Conservation (phyloP, 2,113 vertebrate species). For the Hirundichthys speculiger region DNA sequence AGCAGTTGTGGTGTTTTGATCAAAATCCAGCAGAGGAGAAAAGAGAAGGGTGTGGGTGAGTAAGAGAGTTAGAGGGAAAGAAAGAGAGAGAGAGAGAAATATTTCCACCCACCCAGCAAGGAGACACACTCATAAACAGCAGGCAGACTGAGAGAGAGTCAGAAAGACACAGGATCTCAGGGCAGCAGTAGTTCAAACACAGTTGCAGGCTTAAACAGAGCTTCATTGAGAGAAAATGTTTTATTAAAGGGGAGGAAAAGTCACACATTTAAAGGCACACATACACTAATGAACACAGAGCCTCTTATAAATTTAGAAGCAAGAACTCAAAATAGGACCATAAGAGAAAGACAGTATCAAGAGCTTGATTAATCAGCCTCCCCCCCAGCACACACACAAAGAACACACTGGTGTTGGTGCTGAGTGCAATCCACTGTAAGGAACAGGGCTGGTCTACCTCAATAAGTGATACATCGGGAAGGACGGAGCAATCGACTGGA, state of each 20-base stretch:
- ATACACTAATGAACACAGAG: conserved; percentile 50
- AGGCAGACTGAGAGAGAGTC: conserved; percentile 67
- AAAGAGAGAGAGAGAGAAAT: conserved; percentile 69
- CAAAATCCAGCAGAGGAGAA: conserved; percentile 72
- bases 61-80: conserved; percentile 56
- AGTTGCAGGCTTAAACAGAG: conserved; percentile 53
- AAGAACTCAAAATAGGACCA: conserved; percentile 35
- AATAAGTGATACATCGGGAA: conserved; percentile 55
- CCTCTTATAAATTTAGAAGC: conserved; percentile 29
- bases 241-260: conserved; percentile 62
- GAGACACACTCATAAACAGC: conserved; percentile 81
- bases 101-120: conserved; percentile 83
- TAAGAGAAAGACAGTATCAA: conserved; percentile 18
- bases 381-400: neutral
- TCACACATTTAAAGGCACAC: conserved; percentile 28
- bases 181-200: conserved; percentile 67
- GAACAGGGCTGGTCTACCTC: conserved; percentile 52
- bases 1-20: conserved; percentile 78
- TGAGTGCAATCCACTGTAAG: conserved; percentile 41
- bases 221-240: conserved; percentile 68
- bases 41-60: conserved; percentile 58
- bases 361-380: conserved; percentile 5
- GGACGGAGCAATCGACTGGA: conserved; percentile 74
- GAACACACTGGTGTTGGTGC: conserved; percentile 31
- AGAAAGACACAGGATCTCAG: conserved; percentile 76